Conservation (phyloP, 2,797 vertebrate genomes). For the Carapus acus region DNA sequence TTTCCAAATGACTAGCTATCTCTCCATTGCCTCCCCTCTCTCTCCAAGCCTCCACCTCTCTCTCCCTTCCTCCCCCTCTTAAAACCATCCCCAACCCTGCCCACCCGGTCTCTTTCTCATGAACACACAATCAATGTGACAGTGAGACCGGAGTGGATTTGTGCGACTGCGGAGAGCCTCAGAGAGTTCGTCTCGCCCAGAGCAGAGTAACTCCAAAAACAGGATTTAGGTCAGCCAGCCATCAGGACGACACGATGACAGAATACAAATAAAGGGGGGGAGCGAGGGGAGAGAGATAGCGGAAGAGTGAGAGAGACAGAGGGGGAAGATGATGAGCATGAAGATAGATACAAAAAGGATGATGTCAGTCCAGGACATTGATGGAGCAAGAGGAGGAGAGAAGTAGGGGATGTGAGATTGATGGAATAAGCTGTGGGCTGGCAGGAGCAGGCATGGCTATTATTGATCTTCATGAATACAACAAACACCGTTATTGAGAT, state of each 20-base stretch:
- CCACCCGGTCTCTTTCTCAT: conserved; percentile 27
- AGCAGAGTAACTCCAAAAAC: conserved; percentile 59
- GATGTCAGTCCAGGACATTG: conserved; percentile 9
- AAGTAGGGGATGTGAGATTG: conserved; percentile 18
- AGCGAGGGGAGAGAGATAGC: conserved; percentile 42
- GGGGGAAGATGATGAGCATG: conserved; percentile 35
- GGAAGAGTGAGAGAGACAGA: conserved; percentile 27
- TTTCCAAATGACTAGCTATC: conserved; percentile 9
- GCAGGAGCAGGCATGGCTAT: conserved; percentile 20
- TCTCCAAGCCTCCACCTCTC: conserved; percentile 1
- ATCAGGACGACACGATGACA: conserved; percentile 55
- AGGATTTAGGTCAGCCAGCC: conserved; percentile 71
- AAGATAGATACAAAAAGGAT: conserved; percentile 17
- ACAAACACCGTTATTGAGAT: conserved; percentile 11
- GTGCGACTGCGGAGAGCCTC: conserved; percentile 52
- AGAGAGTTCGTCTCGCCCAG: conserved; percentile 61
- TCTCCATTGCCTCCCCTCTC: conserved; percentile 6
- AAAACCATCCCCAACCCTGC: conserved; percentile 16
- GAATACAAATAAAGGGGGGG: conserved; percentile 45
- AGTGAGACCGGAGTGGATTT: conserved; percentile 57
- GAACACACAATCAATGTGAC: conserved; percentile 46
- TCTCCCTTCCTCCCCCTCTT: conserved; percentile 8
- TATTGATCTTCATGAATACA: conserved; percentile 12
- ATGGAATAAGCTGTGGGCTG: conserved; percentile 10
- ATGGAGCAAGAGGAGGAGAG: conserved; percentile 3